These are phyloP conservation scores for Eupithecia vulgata DNA, from an alignment of 2,888 invertebrate species.

Conservation along the genomic window DNA sequence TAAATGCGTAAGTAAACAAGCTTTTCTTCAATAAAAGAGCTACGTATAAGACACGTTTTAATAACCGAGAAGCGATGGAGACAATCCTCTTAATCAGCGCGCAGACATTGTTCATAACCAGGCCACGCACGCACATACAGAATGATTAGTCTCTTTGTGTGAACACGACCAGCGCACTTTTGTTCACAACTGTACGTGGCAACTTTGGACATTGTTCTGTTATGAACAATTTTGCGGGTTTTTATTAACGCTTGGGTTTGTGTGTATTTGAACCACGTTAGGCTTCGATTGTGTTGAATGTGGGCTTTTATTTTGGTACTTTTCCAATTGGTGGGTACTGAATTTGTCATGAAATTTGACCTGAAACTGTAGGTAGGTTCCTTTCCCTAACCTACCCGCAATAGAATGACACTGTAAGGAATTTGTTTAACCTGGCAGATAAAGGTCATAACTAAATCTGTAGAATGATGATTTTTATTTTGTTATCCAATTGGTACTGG, in stretches of 20 bases:
- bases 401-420: neutral
- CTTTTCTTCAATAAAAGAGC: slow-evolving; percentile 11
- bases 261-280: neutral
- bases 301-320: neutral
- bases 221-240: slow-evolving; percentile 55
- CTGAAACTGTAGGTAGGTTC: neutral
- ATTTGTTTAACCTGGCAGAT: neutral
- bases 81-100: slow-evolving; percentile 83
- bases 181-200: slow-evolving; percentile 56
- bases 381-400: neutral
- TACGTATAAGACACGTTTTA: slow-evolving; percentile 75
- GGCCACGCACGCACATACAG: slow-evolving; percentile 79
- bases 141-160: slow-evolving; percentile 76
- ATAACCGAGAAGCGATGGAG: slow-evolving; percentile 79
- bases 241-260: slow-evolving; percentile 38
- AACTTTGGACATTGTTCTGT: slow-evolving; percentile 53
- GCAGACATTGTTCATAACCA: slow-evolving; percentile 80
- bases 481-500: neutral
- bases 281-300: neutral
- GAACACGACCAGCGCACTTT: slow-evolving; percentile 66
- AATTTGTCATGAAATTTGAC: neutral
- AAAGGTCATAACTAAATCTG: neutral
- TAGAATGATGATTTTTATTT: neutral
- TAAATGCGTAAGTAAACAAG: neutral
- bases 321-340: neutral